Evolutionary conservation across 2,888 invertebrate genomes (phyloP).

Genomic region (Junonia oenone): DNA sequence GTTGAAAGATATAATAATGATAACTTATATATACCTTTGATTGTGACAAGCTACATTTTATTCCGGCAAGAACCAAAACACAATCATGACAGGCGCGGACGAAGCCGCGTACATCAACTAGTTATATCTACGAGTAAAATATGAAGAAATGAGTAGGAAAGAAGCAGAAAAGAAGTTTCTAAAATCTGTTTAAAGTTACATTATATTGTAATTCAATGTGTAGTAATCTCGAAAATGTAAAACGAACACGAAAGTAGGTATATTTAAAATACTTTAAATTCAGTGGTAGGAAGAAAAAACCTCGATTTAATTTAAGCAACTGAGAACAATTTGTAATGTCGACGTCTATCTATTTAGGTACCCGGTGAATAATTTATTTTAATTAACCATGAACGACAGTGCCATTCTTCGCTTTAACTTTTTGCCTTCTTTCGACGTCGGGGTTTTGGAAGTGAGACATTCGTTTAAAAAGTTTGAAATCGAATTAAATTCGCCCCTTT

Average conservation of each 20-base stretch:
- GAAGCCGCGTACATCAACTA: too few species aligned
- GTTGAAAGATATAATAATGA: too few species aligned
- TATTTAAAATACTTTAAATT: too few species aligned
- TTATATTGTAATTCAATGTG: not conserved
- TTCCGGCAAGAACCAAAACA: too few species aligned
- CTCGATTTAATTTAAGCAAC: constrained; percentile 6
- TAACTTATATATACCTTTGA: too few species aligned
- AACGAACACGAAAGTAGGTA: too few species aligned
- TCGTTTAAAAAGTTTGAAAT: constrained; percentile 75
- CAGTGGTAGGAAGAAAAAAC: not conserved
- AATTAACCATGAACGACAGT: constrained; percentile 65
- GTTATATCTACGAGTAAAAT: too few species aligned
- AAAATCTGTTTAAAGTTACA: not conserved
- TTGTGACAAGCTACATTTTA: too few species aligned
- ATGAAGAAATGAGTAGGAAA: too few species aligned
- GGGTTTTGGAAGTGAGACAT: constrained; percentile 63
- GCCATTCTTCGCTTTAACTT: constrained; percentile 64
- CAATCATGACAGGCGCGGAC: too few species aligned
- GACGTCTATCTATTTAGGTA: constrained; percentile 45
- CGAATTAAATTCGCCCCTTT: constrained; percentile 78
- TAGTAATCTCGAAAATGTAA: too few species aligned
- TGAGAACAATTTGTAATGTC: constrained; percentile 9
- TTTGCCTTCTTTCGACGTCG: constrained; percentile 53
- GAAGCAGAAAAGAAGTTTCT: too few species aligned
- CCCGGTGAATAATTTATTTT: constrained; percentile 69